Base-by-base conservation (phyloP, 2,797 vertebrate genomes). In the Luscinia megarhynchos region DNA sequence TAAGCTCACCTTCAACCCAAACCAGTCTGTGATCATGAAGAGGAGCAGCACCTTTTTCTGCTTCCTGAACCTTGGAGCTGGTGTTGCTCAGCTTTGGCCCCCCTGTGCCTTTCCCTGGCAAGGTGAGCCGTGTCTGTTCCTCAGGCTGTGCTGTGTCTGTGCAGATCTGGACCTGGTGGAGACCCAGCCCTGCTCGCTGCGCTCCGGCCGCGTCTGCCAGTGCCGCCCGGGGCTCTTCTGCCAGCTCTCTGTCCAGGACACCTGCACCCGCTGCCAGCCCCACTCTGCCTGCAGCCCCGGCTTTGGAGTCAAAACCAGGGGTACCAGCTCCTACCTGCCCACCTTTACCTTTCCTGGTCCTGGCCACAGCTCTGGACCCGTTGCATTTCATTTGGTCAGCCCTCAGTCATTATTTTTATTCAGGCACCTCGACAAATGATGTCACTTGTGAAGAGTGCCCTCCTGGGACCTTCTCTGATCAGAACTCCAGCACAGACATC, bases 191-290 rank as follows among this genome's bases (percentile, higher is more conserved):
- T 98, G 98, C 48, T 92, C 95, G 3, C 3, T 76, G 73, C 87
- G 46, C 5, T 88, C 97, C 3, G 41, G 94, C 69, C 88, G 97
- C 0, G 15, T 80, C 32, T 76, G 96, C 1, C 73, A 96, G 41
- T 98, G 98, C 91, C 87, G 86, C 15, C 36, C 96, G 0, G 98
- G 98, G 11, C 78, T 90, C 21, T 97, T 86, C 95, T 98, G 98
- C 38, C 9, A 0, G 1, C 40, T 5, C 0, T 0, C 63, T 0
- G 69, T 36, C 0, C 0, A 0, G 4, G 6, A 95, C 81, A 92
- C 76, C 57, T 98, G 98, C 24, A 32, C 27, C 0, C 91, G 96
- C 4, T 98, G 98, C 69, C 5, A 2, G 12, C 59, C 0, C 3
- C 96, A 97, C 84, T 89, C 94, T 2, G 3, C n/a, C 6, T 98